Conservation (phyloP, 2,888 invertebrate genomes). For the Homarus gammarus region DNA sequence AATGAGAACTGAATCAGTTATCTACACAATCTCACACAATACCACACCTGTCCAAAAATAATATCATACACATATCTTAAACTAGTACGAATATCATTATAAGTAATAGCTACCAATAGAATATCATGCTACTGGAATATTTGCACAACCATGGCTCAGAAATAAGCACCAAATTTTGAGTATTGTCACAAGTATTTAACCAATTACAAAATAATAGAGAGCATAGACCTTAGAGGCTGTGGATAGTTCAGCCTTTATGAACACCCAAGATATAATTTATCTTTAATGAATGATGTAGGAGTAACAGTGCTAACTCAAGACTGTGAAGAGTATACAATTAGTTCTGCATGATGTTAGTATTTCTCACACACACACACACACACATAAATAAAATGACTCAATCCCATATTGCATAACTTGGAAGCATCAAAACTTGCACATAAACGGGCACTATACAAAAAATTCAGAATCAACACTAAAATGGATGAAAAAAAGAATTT, state of each 20-base stretch:
- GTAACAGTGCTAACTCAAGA: not conserved
- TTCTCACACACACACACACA: too few relatives aligned
- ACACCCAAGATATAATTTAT: not conserved
- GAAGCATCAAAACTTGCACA: not conserved
- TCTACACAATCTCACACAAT: slow-evolving; percentile 1
- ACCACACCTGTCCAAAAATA: slow-evolving; percentile 29
- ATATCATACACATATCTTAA: slow-evolving; percentile 16
- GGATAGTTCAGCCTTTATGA: not conserved
- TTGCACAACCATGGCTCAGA: slow-evolving; percentile 56
- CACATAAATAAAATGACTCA: not conserved
- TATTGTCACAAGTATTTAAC: slow-evolving; percentile 39
- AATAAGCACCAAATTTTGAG: slow-evolving; percentile 69
- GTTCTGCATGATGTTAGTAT: not conserved
- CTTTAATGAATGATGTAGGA: not conserved
- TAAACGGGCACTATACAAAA: not conserved
- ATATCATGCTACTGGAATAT: slow-evolving; percentile 28
- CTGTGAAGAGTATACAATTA: not conserved
- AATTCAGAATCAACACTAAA: too few relatives aligned
- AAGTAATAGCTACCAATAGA: slow-evolving; percentile 45
- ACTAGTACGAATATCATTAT: not conserved
- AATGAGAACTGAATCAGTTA: not conserved
- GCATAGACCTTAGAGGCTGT: slow-evolving; percentile 29
- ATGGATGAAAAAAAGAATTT: too few relatives aligned
- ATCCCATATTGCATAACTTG: not conserved
- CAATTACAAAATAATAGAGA: slow-evolving; percentile 22